Percentiles rank a stretch among this genome's conserved stretches.
Evolutionary conservation across 2,888 invertebrate genomes (phyloP).

Genomic region (Pelosia muscerda): DNA sequence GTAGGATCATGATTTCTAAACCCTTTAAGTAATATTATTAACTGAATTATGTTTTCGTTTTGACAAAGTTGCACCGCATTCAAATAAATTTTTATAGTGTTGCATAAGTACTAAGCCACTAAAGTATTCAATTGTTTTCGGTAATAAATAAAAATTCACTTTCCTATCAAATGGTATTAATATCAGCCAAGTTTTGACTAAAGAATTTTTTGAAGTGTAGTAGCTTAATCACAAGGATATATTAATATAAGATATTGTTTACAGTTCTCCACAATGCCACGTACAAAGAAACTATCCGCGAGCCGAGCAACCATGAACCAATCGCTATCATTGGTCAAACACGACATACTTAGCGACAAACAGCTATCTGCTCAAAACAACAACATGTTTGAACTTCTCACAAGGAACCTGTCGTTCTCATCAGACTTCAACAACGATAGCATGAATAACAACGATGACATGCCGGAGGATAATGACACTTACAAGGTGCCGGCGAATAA

Average conservation of each 20-base stretch:
- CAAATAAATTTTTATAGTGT: too few relatives aligned
- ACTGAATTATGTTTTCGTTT: too few relatives aligned
- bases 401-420: slow-evolving; percentile 82
- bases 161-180: too few relatives aligned
- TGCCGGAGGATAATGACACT: slow-evolving; percentile 73
- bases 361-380: slow-evolving; percentile 65
- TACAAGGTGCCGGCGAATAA: slow-evolving; percentile 83
- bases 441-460: slow-evolving; percentile 77
- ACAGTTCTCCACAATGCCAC: slow-evolving; percentile 89
- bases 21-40: too few relatives aligned
- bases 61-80: too few relatives aligned
- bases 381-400: slow-evolving; percentile 79
- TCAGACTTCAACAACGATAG: slow-evolving; percentile 84
- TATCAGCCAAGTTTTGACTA: too few relatives aligned
- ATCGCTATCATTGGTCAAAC: slow-evolving; percentile 77
- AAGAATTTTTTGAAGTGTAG: too few relatives aligned
- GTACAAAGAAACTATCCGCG: slow-evolving; percentile 84
- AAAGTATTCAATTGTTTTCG: too few relatives aligned
- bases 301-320: slow-evolving; percentile 77
- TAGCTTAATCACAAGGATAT: too few relatives aligned
- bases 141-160: too few relatives aligned
- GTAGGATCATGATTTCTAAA: too few relatives aligned
- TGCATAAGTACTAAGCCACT: too few relatives aligned
- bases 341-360: slow-evolving; percentile 76
- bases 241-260: slow-evolving; percentile 38